These are phyloP conservation scores for Stegastes partitus DNA, from an alignment of 2,113 vertebrate species.

Conservation along the genomic window DNA sequence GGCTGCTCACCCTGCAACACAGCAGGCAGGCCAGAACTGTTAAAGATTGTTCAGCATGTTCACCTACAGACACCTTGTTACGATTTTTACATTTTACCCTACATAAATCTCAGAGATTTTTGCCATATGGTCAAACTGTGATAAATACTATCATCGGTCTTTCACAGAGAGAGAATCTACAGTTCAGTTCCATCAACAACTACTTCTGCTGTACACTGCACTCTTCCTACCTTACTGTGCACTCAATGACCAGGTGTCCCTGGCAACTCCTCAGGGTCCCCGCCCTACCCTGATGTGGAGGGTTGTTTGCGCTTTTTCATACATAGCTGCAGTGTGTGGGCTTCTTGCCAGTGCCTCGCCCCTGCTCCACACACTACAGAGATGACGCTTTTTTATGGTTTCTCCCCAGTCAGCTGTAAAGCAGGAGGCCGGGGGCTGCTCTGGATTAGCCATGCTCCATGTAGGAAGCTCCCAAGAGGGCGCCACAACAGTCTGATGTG, in stretches of 20 bases:
- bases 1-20: too few species aligned
- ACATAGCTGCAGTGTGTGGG: slow-evolving; percentile 60
- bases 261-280: slow-evolving; percentile 22
- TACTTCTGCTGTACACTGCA: not conserved
- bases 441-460: slow-evolving; percentile 77
- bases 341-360: slow-evolving; percentile 65
- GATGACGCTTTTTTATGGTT: slow-evolving; percentile 63
- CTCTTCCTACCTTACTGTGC: slow-evolving; percentile 13
- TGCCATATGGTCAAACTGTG: not conserved
- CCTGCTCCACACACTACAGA: slow-evolving; percentile 54
- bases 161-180: slow-evolving; percentile 10
- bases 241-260: slow-evolving; percentile 62
- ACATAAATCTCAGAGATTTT: slow-evolving; percentile 1
- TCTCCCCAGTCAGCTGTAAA: slow-evolving; percentile 77
- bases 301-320: slow-evolving; percentile 63
- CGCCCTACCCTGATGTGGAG: slow-evolving; percentile 33
- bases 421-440: slow-evolving; percentile 72
- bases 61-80: too few species aligned
- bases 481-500: slow-evolving; percentile 48
- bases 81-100: too few species aligned
- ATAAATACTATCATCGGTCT: not conserved
- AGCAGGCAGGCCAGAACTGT: too few species aligned
- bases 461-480: slow-evolving; percentile 71
- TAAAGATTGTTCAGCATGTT: too few species aligned
- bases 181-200: slow-evolving; percentile 13